Evolutionary conservation across 1,140 invertebrate genomes (phyloP).

Genomic region (Apis florea): DNA sequence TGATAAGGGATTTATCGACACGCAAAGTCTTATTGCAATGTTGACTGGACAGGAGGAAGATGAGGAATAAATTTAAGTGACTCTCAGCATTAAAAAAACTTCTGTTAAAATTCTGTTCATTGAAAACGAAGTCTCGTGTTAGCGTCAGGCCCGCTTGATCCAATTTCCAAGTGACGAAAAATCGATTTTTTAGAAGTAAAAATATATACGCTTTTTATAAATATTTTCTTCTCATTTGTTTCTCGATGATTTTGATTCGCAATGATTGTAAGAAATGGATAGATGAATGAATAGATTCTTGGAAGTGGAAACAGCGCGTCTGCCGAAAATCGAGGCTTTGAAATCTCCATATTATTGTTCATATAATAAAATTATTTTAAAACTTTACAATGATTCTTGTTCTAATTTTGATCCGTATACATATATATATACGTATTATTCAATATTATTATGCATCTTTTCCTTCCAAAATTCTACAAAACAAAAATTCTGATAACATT

Average conservation of each 20-base stretch:
- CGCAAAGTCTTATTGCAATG: slow-evolving; percentile 91
- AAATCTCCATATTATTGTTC: slow-evolving; percentile 58
- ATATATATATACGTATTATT: background rate
- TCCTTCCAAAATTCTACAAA: background rate
- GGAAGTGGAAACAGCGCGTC: slow-evolving; percentile 5
- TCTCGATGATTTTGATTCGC: background rate
- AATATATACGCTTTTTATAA: background rate
- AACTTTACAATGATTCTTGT: slow-evolving; percentile 35
- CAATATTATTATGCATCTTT: background rate
- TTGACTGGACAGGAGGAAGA: slow-evolving; percentile 91
- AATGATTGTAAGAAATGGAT: background rate
- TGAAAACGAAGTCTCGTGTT: slow-evolving; percentile 48
- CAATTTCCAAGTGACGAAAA: slow-evolving; percentile 38
- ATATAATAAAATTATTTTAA: slow-evolving; percentile 63
- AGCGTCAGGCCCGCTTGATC: slow-evolving; percentile 31
- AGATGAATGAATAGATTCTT: slow-evolving; percentile 13
- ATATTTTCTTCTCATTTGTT: slow-evolving; percentile 9
- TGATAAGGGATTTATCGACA: slow-evolving; percentile 95
- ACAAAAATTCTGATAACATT: background rate
- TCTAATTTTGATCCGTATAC: slow-evolving; percentile 32
- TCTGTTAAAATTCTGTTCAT: slow-evolving; percentile 52
- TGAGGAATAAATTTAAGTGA: slow-evolving; percentile 79
- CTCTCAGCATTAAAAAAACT: slow-evolving; percentile 26
- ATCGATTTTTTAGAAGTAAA: background rate
- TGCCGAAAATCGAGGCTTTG: slow-evolving; percentile 51